Evolutionary conservation across 2,888 invertebrate species (phyloP), one percentile per base, ranked within the genome.

Genomic region (Apamea sordens): DNA sequence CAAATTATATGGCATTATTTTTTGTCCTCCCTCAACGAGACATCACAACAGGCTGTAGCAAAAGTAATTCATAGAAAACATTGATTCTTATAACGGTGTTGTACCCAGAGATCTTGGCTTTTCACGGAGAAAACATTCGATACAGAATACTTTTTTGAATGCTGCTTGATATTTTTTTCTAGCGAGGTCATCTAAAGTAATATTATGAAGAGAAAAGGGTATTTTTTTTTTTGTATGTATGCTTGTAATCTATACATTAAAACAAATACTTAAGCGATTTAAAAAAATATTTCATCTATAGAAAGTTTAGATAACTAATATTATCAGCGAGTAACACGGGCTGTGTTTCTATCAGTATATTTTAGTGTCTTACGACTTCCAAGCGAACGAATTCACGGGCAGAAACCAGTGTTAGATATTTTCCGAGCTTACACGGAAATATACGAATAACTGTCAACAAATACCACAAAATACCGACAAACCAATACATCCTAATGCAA

Each of bases 401-500:
- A 7, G 7, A 50, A 50, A 2, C 18, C 3, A 3, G 10, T 32
- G 0, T 32, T n/a, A 8, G 0, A 53, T 24, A 44, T 69, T 77
- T 32, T 36, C n/a, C 11, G 59, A 28, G 3, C 21, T n/a, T n/a
- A 8, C 24, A 47, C n/a, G 50, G 15, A 10, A 50, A 32, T n/a
- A 50, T 2, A 73, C 24, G 36, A 72, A 64, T 50, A 13, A 32
- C 24, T 79, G 74, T 36, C 71, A 69, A 28, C 72, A 6, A 24
- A 73, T 50, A 67, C 41, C 15, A 65, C 32, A 67, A 76, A 78
- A 73, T 64, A 71, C 63, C 28, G 64, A 47, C 65, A 69, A 64
- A 77, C 73, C 65, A 53, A 77, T 67, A 73, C 47, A 77, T 73
- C 53, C 41, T 65, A 74, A 85, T 88, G 68, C 61, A 85, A 85